Percentiles rank a stretch among this genome's conserved stretches.
These are phyloP conservation scores for Schizaphis graminum DNA, from an alignment of 2,888 invertebrate genomes.

Conservation along the genomic window DNA sequence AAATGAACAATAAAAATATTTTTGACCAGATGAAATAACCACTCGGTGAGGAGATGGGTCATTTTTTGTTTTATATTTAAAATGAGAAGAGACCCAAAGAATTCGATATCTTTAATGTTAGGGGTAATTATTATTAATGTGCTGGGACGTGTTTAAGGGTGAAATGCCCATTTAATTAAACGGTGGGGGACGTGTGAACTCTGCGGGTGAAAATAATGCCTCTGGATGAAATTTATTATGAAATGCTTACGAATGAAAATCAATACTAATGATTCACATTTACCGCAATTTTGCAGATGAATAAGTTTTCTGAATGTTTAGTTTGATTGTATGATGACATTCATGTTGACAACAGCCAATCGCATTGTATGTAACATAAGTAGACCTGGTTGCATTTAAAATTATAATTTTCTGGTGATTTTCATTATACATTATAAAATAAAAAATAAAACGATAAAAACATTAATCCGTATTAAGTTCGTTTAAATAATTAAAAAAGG, in stretches of 20 bases:
- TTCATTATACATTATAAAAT: neutral
- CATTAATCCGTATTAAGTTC: neutral
- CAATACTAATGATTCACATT: conserved; percentile 63
- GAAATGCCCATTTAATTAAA: conserved; percentile 62
- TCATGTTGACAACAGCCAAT: neutral
- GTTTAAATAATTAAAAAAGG: neutral
- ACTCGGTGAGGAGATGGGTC: neutral
- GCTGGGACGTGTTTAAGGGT: conserved; percentile 49
- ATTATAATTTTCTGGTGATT: neutral
- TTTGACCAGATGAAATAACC: conserved; percentile 24
- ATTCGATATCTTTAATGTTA: conserved; percentile 44
- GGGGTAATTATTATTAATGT: conserved; percentile 63
- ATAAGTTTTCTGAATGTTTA: conserved; percentile 51
- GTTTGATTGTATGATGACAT: conserved; percentile 48
- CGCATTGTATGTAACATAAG: neutral
- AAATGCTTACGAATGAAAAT: conserved; percentile 62
- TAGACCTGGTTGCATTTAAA: neutral
- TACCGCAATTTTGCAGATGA: conserved; percentile 50
- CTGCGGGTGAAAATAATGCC: conserved; percentile 58
- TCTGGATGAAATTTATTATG: conserved; percentile 61
- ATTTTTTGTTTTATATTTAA: conserved; percentile 40
- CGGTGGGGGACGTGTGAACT: conserved; percentile 51
- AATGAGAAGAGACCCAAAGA: conserved; percentile 10
- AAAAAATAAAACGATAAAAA: neutral
- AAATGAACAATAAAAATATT: neutral